Conservation (phyloP, 2,888 invertebrate genomes). For the Anticlea derivata region DNA sequence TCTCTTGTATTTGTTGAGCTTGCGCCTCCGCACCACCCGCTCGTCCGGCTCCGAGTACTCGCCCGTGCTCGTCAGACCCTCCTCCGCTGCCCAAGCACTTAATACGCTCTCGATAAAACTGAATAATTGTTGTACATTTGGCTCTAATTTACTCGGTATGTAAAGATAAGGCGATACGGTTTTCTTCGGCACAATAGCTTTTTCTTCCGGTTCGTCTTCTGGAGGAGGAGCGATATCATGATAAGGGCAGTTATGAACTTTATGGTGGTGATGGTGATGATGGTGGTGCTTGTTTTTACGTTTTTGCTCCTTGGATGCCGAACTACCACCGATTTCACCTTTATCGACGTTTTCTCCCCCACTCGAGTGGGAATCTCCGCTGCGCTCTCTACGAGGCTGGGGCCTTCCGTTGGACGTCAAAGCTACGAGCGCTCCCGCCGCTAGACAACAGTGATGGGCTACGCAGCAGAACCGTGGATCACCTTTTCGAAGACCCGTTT, state of each 20-base stretch:
- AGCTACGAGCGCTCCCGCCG: constrained; percentile 69
- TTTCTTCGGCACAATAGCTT: constrained; percentile 67
- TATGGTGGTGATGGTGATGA: constrained; percentile 74
- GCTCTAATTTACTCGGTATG: constrained; percentile 85
- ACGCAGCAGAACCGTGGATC: constrained; percentile 78
- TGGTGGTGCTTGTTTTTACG: constrained; percentile 69
- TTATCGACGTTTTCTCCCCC: constrained; percentile 74
- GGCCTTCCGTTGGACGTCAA: constrained; percentile 67
- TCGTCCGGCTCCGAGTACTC: constrained; percentile 90
- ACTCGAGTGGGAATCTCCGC: constrained; percentile 78
- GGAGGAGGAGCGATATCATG: constrained; percentile 69
- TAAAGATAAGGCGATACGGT: constrained; percentile 80
- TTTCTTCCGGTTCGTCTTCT: constrained; percentile 68
- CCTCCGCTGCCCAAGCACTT: constrained; percentile 90
- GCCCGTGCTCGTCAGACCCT: constrained; percentile 88
- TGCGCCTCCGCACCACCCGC: constrained; percentile 84
- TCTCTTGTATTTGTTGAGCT: constrained; percentile 85
- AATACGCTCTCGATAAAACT: constrained; percentile 92
- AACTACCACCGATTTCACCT: constrained; percentile 59
- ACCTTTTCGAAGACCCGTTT: constrained; percentile 69
- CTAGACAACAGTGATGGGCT: constrained; percentile 79
- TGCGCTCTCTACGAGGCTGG: constrained; percentile 67
- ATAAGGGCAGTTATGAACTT: constrained; percentile 73
- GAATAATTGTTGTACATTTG: constrained; percentile 91
- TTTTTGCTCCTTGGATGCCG: constrained; percentile 57